Evolutionary conservation across 2,888 invertebrate species (phyloP).

Genomic region (Escarpia spicata): DNA sequence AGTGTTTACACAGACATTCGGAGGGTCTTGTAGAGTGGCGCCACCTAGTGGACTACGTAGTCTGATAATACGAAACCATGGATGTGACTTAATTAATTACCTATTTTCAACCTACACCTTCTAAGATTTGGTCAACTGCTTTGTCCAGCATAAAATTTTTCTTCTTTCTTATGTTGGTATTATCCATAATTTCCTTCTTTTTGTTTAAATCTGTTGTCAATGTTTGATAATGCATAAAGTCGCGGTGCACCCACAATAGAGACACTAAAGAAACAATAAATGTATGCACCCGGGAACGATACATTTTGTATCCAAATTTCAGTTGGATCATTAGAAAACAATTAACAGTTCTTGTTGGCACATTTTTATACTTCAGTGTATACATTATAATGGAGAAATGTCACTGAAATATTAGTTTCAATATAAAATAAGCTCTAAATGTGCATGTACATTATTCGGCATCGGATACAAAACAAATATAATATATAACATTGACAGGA

Average conservation of each 20-base stretch:
- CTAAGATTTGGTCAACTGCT: no score
- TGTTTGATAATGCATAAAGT: neutral
- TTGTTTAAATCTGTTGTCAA: neutral
- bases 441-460: neutral
- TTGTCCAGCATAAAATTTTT: no score
- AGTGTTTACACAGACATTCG: no score
- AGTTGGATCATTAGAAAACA: neutral
- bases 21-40: neutral
- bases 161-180: no score
- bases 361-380: neutral
- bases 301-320: neutral
- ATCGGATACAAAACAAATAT: neutral
- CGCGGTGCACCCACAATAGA: neutral
- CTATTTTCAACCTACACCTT: no score
- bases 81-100: neutral
- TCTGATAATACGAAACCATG: neutral
- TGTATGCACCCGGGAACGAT: neutral
- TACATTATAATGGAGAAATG: no score
- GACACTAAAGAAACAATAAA: no score
- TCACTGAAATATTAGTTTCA: neutral
- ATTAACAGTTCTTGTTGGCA: neutral
- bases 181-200: neutral
- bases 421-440: neutral
- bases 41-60: neutral
- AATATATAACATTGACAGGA: neutral